Percentiles rank a stretch among this genome's conserved stretches.
phyloP scores from a whole-genome alignment of 2,888 invertebrate species.

The Drosophila ezoana region DNA sequence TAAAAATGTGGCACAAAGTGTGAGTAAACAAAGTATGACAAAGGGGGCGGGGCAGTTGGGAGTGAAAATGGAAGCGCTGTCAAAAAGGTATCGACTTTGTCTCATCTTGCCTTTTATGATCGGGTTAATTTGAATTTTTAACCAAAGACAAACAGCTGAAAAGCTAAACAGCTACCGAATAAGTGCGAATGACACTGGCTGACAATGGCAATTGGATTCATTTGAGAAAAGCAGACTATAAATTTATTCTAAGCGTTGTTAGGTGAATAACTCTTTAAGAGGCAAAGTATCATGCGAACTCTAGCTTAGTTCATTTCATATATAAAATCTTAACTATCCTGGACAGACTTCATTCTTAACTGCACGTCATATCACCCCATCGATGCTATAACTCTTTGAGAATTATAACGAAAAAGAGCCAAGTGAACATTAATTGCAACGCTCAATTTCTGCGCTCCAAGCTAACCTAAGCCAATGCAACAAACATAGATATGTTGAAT shows the following conservation, averaged over 20 bases:
- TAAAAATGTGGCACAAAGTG: conserved; percentile 75
- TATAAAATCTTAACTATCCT: too few species aligned
- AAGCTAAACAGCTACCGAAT: conserved; percentile 13
- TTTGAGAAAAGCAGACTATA: not conserved
- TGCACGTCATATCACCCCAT: too few species aligned
- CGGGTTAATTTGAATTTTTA: conserved; percentile 74
- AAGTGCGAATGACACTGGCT: conserved; percentile 20
- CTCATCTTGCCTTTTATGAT: conserved; percentile 75
- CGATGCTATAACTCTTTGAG: too few species aligned
- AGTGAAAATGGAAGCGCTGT: conserved; percentile 36
- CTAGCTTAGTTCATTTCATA: too few species aligned
- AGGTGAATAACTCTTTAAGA: too few species aligned
- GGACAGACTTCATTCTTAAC: too few species aligned
- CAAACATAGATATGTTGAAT: not conserved
- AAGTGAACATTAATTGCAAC: too few species aligned
- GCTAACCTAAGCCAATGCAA: too few species aligned
- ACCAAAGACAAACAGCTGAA: conserved; percentile 21
- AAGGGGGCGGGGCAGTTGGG: not conserved
- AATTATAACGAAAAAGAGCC: too few species aligned
- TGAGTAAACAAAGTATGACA: conserved; percentile 57
- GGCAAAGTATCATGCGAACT: too few species aligned
- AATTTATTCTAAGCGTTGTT: too few species aligned
- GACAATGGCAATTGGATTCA: not conserved
- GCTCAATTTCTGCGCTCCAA: too few species aligned
- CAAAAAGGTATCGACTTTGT: conserved; percentile 60